A percentile compares a stretch with the other conserved stretches of the same genome.
Conservation (phyloP, 2,888 invertebrate species). For the Hartigia nigra region DNA sequence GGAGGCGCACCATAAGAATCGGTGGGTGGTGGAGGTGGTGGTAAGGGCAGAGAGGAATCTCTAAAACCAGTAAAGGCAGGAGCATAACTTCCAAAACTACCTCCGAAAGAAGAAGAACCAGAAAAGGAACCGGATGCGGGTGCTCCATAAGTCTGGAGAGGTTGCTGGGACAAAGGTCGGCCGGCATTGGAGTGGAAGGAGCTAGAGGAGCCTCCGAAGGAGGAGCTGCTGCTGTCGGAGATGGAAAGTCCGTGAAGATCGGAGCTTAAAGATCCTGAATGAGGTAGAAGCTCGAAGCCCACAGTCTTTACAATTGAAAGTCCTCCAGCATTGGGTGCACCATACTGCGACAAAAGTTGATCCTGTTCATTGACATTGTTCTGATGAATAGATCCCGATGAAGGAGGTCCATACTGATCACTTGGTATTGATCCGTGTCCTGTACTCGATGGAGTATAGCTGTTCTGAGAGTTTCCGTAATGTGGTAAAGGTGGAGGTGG, state of each 20-base stretch:
- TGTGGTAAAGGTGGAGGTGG: slow-evolving; percentile 60
- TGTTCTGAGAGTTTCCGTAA: slow-evolving; percentile 56
- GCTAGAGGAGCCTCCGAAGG: slow-evolving; percentile 6
- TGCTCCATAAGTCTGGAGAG: neutral
- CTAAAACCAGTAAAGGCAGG: neutral
- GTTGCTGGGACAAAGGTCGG: slow-evolving; percentile 5
- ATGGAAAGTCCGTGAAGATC: slow-evolving; percentile 10
- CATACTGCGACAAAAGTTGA: slow-evolving; percentile 28
- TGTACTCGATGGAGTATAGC: slow-evolving; percentile 25
- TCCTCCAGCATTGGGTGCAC: slow-evolving; percentile 29
- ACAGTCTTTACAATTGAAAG: slow-evolving; percentile 65
- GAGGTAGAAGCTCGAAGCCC: slow-evolving; percentile 59
- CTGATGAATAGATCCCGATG: slow-evolving; percentile 26
- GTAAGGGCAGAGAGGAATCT: slow-evolving; percentile 9
- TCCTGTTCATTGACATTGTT: slow-evolving; percentile 24
- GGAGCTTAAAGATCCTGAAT: slow-evolving; percentile 12
- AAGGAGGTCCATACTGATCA: slow-evolving; percentile 23
- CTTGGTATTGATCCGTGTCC: slow-evolving; percentile 32
- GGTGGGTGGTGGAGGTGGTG: slow-evolving; percentile 27
- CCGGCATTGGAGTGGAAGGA: slow-evolving; percentile 10
- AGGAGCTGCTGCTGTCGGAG: slow-evolving; percentile 13
- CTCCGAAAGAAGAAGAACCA: slow-evolving; percentile 5
- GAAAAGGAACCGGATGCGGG: slow-evolving; percentile 2
- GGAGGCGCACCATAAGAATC: slow-evolving; percentile 54
- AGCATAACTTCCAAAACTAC: slow-evolving; percentile 5